phyloP scores from a whole-genome alignment of 2,797 vertebrate species.

The Lacerta viridis region DNA sequence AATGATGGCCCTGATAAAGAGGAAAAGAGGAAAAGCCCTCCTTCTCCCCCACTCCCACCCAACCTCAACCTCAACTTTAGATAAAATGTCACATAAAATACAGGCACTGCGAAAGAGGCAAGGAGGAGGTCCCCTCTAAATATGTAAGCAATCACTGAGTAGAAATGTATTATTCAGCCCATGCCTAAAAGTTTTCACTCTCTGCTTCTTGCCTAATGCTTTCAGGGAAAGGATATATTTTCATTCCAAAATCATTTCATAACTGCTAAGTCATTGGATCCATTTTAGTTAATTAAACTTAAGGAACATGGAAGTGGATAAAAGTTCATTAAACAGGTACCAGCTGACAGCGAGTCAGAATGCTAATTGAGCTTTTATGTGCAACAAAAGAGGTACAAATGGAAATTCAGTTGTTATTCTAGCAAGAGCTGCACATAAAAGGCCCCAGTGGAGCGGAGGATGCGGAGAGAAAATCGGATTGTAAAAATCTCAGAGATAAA shows the following conservation, averaged over 20 bases:
- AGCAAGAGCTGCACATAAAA: slow-evolving; percentile 61
- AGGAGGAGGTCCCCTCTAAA: slow-evolving; percentile 11
- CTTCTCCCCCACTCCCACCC: too few relatives aligned
- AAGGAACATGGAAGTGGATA: slow-evolving; percentile 75
- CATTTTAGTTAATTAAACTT: slow-evolving; percentile 82
- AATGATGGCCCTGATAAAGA: background rate
- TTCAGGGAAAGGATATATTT: slow-evolving; percentile 71
- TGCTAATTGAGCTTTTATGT: slow-evolving; percentile 78
- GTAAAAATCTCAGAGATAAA: slow-evolving; percentile 71
- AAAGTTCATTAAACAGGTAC: slow-evolving; percentile 80
- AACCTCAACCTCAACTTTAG: background rate
- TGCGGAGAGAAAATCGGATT: slow-evolving; percentile 71
- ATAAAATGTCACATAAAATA: background rate
- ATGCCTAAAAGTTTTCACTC: slow-evolving; percentile 47
- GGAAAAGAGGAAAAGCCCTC: background rate
- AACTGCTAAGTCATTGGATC: slow-evolving; percentile 71
- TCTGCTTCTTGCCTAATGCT: slow-evolving; percentile 63
- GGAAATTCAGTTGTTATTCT: slow-evolving; percentile 63
- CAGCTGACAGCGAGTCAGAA: slow-evolving; percentile 67
- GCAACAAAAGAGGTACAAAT: slow-evolving; percentile 75
- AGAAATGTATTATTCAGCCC: background rate
- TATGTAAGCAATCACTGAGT: slow-evolving; percentile 26
- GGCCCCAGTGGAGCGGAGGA: slow-evolving; percentile 57
- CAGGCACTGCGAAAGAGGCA: background rate
- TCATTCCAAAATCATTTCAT: slow-evolving; percentile 71